A percentile compares a stretch with the other conserved stretches of the same genome.
These are phyloP conservation scores for Cheilosia grossa DNA, from an alignment of 2,888 invertebrate genomes.

Conservation along the genomic window DNA sequence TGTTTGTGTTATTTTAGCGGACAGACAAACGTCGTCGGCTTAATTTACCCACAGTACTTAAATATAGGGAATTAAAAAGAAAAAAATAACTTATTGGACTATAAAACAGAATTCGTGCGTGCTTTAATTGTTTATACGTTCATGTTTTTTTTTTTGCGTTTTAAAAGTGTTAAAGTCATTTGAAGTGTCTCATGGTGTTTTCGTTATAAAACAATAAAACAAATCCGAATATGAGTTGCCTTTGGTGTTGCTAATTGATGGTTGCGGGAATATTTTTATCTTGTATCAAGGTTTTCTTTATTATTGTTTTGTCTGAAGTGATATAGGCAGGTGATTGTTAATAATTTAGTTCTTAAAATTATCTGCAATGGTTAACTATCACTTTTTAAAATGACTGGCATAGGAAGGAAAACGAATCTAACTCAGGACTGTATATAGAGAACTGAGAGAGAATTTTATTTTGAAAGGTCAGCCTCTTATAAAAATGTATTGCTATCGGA, in stretches of 20 bases:
- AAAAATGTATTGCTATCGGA: too few relatives aligned
- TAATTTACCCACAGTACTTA: neutral
- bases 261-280: neutral
- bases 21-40: neutral
- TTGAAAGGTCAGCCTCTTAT: too few relatives aligned
- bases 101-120: slow-evolving; percentile 7
- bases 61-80: neutral
- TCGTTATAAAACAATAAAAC: slow-evolving; percentile 4
- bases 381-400: too few relatives aligned
- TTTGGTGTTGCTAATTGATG: neutral
- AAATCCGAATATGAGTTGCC: neutral
- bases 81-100: neutral
- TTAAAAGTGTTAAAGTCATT: neutral
- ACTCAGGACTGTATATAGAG: too few relatives aligned
- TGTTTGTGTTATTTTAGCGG: too few relatives aligned
- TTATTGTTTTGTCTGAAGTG: neutral
- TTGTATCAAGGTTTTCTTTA: neutral
- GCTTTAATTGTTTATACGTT: neutral
- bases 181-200: neutral
- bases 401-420: too few relatives aligned
- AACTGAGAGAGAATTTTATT: too few relatives aligned
- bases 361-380: too few relatives aligned
- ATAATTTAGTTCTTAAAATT: too few relatives aligned
- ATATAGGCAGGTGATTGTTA: neutral
- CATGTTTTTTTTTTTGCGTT: neutral